phyloP scores from a whole-genome alignment of 2,797 vertebrate species.

The Poeciliopsis turneri region DNA sequence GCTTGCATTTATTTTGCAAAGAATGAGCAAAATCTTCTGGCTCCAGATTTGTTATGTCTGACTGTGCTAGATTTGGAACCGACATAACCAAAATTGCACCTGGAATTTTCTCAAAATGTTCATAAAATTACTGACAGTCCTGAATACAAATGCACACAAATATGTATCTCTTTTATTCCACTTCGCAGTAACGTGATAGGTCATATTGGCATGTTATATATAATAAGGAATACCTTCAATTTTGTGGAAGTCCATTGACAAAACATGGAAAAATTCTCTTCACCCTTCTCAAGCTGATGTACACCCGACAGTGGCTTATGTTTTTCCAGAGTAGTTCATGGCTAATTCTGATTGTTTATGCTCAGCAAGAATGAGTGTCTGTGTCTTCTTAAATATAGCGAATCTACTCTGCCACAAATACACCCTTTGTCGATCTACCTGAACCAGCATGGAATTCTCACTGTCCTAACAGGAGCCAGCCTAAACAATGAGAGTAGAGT shows the following conservation, averaged over 20 bases:
- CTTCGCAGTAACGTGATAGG: neutral
- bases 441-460: slow-evolving; percentile 43
- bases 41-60: neutral
- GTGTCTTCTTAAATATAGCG: neutral
- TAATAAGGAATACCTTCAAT: neutral
- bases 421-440: slow-evolving; percentile 18
- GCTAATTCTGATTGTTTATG: slow-evolving; percentile 2
- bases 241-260: neutral
- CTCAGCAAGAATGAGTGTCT: neutral
- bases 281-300: neutral
- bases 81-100: neutral
- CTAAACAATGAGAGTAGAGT: slow-evolving; percentile 59
- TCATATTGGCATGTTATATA: neutral
- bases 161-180: neutral
- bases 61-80: neutral
- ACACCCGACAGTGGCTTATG: neutral
- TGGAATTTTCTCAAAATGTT: neutral
- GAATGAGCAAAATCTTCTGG: neutral
- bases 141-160: neutral
- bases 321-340: neutral
- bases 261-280: neutral
- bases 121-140: neutral
- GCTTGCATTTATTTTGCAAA: neutral
- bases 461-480: slow-evolving; percentile 49
- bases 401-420: neutral